Evolutionary conservation across 1,140 invertebrate species (phyloP).

Genomic region (Solen grandis): DNA sequence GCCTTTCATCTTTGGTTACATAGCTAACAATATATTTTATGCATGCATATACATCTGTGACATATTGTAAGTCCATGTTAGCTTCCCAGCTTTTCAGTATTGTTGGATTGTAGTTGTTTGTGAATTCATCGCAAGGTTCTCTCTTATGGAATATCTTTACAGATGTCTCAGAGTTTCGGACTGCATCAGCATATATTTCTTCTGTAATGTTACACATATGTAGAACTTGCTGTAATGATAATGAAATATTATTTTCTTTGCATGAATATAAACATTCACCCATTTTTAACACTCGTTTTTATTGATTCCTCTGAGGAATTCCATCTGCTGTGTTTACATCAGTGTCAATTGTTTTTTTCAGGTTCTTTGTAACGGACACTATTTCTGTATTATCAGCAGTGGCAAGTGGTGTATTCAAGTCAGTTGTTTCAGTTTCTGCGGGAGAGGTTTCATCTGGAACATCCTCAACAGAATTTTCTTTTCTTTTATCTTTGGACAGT

Average conservation of each 20-base stretch:
- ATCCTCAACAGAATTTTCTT: neutral
- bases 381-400: neutral
- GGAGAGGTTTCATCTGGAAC: neutral
- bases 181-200: neutral
- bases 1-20: neutral
- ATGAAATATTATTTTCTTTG: neutral
- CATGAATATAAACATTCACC: neutral
- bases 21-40: conserved; percentile 27
- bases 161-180: neutral
- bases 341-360: neutral
- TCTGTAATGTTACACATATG: neutral
- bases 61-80: conserved; percentile 16
- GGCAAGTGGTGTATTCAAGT: neutral
- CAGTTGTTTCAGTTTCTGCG: conserved; percentile 12
- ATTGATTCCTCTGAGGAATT: neutral
- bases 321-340: neutral
- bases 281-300: neutral
- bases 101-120: neutral
- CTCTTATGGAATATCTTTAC: neutral
- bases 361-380: neutral
- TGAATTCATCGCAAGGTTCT: neutral
- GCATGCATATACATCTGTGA: conserved; percentile 5
- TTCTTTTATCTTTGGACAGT: neutral
- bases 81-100: conserved; percentile 15
- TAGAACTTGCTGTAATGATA: neutral